Evolutionary conservation across 2,113 vertebrate species (phyloP).

Genomic region (Nerophis lumbriciformis): DNA sequence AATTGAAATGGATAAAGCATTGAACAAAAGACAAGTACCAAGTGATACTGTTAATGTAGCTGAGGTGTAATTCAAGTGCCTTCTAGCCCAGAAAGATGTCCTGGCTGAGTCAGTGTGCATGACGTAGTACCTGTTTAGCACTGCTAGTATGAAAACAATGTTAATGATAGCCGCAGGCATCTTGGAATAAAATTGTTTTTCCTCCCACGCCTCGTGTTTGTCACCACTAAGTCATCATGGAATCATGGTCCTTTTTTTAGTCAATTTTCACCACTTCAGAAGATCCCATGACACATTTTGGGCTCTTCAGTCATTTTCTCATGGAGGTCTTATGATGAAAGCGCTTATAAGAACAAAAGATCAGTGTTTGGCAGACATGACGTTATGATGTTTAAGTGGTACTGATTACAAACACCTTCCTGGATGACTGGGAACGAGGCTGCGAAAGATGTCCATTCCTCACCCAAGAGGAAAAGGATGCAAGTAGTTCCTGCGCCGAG

Average conservation of each 20-base stretch:
- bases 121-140: constrained; percentile 13
- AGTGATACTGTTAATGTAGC: neutral
- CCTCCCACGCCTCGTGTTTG: constrained; percentile 29
- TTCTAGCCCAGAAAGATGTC: neutral
- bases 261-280: constrained; percentile 23
- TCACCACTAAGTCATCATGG: constrained; percentile 25
- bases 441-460: constrained; percentile 34
- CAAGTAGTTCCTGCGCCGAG: constrained; percentile 43
- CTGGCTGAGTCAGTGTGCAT: neutral
- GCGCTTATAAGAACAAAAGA: neutral
- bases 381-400: constrained; percentile 1
- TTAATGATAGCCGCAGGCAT: constrained; percentile 27
- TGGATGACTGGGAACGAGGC: constrained; percentile 25
- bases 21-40: neutral
- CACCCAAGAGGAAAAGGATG: constrained; percentile 45
- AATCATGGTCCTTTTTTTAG: neutral
- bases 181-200: constrained; percentile 17
- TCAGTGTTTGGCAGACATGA: neutral
- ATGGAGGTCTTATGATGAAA: constrained; percentile 31
- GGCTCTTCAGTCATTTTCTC: constrained; percentile 15
- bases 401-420: constrained; percentile 24
- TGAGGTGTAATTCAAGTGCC: constrained; percentile 24
- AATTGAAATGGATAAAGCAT: too few relatives aligned
- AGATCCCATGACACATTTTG: constrained; percentile 39
- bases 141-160: constrained; percentile 42